Evolutionary conservation across 2,797 vertebrate genomes (phyloP).

Genomic region (Rhabdophis nuchalis): DNA sequence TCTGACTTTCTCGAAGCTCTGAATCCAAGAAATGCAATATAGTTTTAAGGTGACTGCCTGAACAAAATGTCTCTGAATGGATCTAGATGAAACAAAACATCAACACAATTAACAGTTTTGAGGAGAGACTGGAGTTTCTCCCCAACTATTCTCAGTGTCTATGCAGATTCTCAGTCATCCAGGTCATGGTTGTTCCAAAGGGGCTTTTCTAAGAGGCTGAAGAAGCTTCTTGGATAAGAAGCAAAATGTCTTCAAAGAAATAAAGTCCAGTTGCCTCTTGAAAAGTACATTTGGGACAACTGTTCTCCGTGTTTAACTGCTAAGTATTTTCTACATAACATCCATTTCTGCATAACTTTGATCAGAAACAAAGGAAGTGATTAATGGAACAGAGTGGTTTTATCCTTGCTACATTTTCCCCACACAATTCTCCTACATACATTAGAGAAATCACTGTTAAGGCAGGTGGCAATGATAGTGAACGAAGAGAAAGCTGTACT

Average conservation of each 20-base stretch:
- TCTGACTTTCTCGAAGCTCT: neutral
- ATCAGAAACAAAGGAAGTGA: neutral
- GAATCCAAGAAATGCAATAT: neutral
- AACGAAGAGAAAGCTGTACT: neutral
- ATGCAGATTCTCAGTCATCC: too few species aligned
- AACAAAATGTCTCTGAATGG: neutral
- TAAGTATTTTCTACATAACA: neutral
- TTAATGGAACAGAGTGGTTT: neutral
- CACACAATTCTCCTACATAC: neutral
- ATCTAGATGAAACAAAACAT: neutral
- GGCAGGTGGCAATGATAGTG: slow-evolving; percentile 4
- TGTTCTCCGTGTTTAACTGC: neutral
- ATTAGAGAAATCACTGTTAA: neutral
- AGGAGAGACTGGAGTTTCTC: neutral
- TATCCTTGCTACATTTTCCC: neutral
- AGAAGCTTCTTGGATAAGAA: too few species aligned
- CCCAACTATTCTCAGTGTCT: neutral
- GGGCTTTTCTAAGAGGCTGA: too few species aligned
- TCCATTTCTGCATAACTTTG: neutral
- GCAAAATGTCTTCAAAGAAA: too few species aligned
- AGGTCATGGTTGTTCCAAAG: too few species aligned
- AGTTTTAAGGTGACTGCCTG: neutral
- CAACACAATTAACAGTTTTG: neutral
- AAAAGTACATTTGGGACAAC: neutral
- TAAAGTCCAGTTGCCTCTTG: neutral